Conservation (phyloP, 2,797 vertebrate species). For the Trichosurus vulpecula region DNA sequence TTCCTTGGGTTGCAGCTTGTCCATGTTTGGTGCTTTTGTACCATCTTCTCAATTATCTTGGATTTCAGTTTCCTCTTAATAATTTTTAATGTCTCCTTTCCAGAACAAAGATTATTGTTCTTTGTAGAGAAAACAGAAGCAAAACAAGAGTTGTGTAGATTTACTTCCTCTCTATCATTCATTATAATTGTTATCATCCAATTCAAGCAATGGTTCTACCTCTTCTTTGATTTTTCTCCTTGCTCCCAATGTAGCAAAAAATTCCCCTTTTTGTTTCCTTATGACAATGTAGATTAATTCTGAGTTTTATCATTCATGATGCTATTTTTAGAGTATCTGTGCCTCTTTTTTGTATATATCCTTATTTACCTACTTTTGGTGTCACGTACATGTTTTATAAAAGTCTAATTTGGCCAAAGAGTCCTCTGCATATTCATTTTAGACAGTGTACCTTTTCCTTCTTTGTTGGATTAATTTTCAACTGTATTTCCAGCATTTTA, state of each 20-base stretch:
- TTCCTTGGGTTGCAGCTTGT: neutral
- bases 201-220: neutral
- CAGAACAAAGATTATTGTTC: neutral
- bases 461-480: neutral
- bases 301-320: neutral
- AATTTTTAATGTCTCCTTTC: neutral
- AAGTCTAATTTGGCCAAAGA: neutral
- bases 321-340: neutral
- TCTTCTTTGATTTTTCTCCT: neutral
- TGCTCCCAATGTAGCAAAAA: neutral
- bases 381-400: neutral
- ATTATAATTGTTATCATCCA: neutral
- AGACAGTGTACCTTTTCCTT: neutral
- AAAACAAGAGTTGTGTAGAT: neutral
- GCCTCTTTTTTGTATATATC: neutral
- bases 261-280: neutral
- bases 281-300: neutral
- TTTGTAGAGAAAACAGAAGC: neutral
- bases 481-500: neutral
- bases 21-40: neutral
- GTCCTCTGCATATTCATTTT: neutral
- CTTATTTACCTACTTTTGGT: neutral
- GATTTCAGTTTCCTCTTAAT: neutral
- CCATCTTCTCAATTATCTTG: neutral
- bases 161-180: neutral